Conservation (phyloP, 2,888 invertebrate species). For the Erynnis tages region DNA sequence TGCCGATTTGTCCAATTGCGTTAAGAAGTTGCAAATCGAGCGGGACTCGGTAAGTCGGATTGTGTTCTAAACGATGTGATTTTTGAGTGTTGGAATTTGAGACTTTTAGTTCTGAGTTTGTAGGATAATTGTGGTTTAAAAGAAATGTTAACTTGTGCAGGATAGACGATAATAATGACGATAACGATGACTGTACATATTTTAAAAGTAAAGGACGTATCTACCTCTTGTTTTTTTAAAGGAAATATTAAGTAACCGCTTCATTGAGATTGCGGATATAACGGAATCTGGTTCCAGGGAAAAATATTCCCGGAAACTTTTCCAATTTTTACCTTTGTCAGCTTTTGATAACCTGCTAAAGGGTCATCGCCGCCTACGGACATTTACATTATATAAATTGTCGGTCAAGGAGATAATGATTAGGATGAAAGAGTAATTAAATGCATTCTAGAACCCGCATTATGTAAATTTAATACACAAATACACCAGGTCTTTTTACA, state of each 20-base stretch:
- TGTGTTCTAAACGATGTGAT: neutral
- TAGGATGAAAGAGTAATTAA: no score
- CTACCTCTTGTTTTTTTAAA: conserved; percentile 38
- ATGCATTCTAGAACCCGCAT: no score
- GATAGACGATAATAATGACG: no score
- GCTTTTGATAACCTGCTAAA: no score
- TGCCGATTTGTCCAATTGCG: conserved; percentile 7
- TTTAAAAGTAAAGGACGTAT: no score
- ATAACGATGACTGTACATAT: no score
- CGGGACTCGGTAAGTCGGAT: neutral
- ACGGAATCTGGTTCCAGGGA: conserved; percentile 3
- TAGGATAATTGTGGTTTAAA: neutral
- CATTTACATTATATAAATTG: no score
- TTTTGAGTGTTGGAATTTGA: no score
- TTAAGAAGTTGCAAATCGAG: conserved; percentile 9
- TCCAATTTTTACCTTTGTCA: conserved; percentile 6
- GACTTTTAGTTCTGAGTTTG: neutral
- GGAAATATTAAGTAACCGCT: conserved; percentile 28
- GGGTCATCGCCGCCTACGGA: no score
- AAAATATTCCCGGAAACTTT: conserved; percentile 24
- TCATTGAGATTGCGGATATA: conserved; percentile 26
- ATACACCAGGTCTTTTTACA: conserved; percentile 10
- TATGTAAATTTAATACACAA: conserved; percentile 17
- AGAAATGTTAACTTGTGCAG: no score
- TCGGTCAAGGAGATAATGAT: no score